Percentiles rank a stretch among this genome's conserved stretches.
These are phyloP conservation scores for Phenganax subtilis DNA, from an alignment of 92 coral and sea anemone species.

Conservation along the genomic window DNA sequence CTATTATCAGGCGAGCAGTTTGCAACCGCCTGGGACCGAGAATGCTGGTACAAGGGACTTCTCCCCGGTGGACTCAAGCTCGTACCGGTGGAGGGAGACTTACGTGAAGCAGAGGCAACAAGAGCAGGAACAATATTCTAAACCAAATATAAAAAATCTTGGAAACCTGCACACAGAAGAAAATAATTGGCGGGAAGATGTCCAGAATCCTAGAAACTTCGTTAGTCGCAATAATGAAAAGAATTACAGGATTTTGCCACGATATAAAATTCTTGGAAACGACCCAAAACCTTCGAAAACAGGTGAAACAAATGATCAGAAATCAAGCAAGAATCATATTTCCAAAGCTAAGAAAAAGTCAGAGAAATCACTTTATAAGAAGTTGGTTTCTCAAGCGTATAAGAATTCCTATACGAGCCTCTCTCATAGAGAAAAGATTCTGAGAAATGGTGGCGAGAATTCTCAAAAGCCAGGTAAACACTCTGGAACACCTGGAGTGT, in stretches of 20 bases:
- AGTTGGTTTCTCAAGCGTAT: not conserved
- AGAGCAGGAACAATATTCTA: conserved; percentile 13
- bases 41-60: conserved; percentile 2
- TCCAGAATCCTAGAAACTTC: not conserved
- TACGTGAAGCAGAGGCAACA: conserved; percentile 27
- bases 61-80: conserved; percentile 34
- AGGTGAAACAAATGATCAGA: not conserved
- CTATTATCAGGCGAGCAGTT: conserved; percentile 2
- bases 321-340: not conserved
- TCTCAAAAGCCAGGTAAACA: not conserved
- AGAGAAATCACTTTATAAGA: not conserved
- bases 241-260: not conserved
- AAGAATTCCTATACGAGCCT: conserved; percentile 2
- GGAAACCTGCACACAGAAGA: not conserved
- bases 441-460: not conserved
- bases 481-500: conserved; percentile 24
- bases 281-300: not conserved
- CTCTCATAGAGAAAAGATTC: conserved; percentile 2
- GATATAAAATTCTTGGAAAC: not conserved
- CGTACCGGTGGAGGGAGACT: conserved; percentile 38
- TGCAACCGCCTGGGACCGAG: not conserved
- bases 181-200: not conserved
- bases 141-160: not conserved
- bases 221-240: not conserved
- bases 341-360: too few relatives aligned